phyloP scores from a whole-genome alignment of 2,797 vertebrate genomes.

The Tiaroga cobitis region DNA sequence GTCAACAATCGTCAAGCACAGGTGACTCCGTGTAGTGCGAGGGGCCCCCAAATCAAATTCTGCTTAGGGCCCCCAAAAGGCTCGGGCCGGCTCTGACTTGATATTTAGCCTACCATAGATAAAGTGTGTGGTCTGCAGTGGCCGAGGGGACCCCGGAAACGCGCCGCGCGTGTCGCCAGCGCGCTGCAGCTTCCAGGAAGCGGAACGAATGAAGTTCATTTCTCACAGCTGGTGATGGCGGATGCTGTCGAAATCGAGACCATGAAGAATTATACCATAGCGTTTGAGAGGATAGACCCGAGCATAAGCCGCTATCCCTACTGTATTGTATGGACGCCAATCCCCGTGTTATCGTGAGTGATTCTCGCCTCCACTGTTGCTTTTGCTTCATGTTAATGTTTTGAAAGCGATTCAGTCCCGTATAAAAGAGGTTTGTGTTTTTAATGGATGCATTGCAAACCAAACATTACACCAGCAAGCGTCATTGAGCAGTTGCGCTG shows the following conservation, averaged over 20 bases:
- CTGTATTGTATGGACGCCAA: slow-evolving; percentile 97
- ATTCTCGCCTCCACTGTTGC: background rate
- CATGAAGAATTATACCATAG: slow-evolving; percentile 85
- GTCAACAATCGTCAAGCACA: too few relatives aligned
- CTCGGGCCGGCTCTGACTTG: too few relatives aligned
- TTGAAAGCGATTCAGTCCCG: slow-evolving; percentile 1
- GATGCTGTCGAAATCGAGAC: slow-evolving; percentile 84
- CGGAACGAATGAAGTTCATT: slow-evolving; percentile 69
- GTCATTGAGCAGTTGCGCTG: background rate
- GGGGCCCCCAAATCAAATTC: too few relatives aligned
- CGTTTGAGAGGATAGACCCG: slow-evolving; percentile 79
- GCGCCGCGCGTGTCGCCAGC: slow-evolving; percentile 20
- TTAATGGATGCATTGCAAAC: slow-evolving; percentile 10
- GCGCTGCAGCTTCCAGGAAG: slow-evolving; percentile 51
- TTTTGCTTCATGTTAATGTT: slow-evolving; percentile 27
- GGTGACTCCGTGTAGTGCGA: too few relatives aligned
- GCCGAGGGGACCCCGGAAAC: slow-evolving; percentile 50
- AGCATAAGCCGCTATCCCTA: slow-evolving; percentile 86
- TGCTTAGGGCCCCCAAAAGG: too few relatives aligned
- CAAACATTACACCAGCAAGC: slow-evolving; percentile 15
- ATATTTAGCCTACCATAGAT: background rate
- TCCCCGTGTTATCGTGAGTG: slow-evolving; percentile 95
- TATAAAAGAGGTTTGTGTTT: slow-evolving; percentile 17
- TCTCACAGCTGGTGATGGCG: slow-evolving; percentile 86
- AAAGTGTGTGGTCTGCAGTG: slow-evolving; percentile 6